Evolutionary conservation across 2,113 vertebrate species (phyloP), one percentile per base, ranked within the genome.

Genomic region (Phasianus colchicus): DNA sequence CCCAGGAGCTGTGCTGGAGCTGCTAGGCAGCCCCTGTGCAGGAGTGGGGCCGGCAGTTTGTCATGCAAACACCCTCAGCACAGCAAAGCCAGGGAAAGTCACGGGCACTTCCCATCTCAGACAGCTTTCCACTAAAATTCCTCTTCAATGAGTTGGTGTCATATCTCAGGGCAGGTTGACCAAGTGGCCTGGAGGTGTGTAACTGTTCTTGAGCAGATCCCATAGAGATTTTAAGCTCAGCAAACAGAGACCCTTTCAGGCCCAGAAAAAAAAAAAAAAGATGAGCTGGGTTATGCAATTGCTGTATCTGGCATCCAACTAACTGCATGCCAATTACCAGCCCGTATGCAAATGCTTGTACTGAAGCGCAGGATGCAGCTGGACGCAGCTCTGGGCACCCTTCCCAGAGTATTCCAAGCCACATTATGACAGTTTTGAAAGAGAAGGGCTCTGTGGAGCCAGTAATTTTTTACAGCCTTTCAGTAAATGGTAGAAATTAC

Each of bases 351-450:
- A 95, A 95, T 92, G n/a, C 85, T 93, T 86, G 60, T 89, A 71
- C 92, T 85, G 85, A 96, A 95, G 71, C 5, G 11, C 86, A 95
- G 91, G 88, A 92, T 92, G 95, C 95, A 96, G 94, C 96, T 96
- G 96, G 93, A 95, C 48, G 6, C 71, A 77, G 85, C 9, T 65
- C 91, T 90, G 93, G 96, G 94, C 91, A 92, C 57, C 24, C 61
- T 86, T 86, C 93, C 94, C 95, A 85, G 73, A 88, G 90, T 90
- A 93, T 91, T 91, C 93, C 94, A 80, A 95, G 82, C 79, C 90
- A 93, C 87, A 93, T 95, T 91, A 90, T 95, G 90, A 93, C 86
- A 88, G n/a, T 90, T 94, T 93, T 95, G 76, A 95, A 96, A 91
- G 91, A 54, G 58, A 90, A 91, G 20, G 70, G 76, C 83, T 95